Evolutionary conservation across 2,888 invertebrate genomes (phyloP).

Genomic region (Agriopis aurantiaria): DNA sequence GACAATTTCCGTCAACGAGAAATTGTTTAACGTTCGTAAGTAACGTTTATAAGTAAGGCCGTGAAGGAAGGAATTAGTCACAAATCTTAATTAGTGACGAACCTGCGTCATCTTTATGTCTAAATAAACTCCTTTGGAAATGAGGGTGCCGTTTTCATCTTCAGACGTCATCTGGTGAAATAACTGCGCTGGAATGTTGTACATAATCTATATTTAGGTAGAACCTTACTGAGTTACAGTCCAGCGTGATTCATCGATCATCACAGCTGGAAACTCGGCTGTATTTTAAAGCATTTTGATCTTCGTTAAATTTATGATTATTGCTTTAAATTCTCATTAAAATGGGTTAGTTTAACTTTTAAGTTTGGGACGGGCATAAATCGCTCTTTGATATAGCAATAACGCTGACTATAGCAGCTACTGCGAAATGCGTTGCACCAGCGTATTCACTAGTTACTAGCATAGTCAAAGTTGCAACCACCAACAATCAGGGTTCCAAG

Average conservation of each 20-base stretch:
- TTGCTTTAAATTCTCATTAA: slow-evolving; percentile 4
- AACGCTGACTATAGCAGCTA: too few relatives aligned
- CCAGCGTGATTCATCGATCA: slow-evolving; percentile 5
- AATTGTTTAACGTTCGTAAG: too few relatives aligned
- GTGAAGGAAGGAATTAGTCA: not conserved
- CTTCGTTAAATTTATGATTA: slow-evolving; percentile 15
- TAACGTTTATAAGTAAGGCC: too few relatives aligned
- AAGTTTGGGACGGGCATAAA: not conserved
- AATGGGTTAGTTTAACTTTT: slow-evolving; percentile 5
- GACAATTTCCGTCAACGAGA: too few relatives aligned
- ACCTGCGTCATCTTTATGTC: not conserved
- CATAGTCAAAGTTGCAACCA: too few relatives aligned
- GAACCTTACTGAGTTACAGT: slow-evolving; percentile 3
- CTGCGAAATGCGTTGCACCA: too few relatives aligned
- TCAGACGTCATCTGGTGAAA: slow-evolving; percentile 21
- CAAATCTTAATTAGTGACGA: not conserved
- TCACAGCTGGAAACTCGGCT: slow-evolving; percentile 17
- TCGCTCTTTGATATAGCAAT: too few relatives aligned
- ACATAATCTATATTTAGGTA: slow-evolving; percentile 31
- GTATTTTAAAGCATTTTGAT: slow-evolving; percentile 15
- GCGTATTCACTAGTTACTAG: too few relatives aligned
- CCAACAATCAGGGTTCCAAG: too few relatives aligned
- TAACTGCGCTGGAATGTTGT: slow-evolving; percentile 7
- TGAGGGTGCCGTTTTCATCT: slow-evolving; percentile 11
- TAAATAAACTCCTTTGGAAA: slow-evolving; percentile 15